Conservation (phyloP, 2,113 vertebrate genomes). For the Etheostoma cragini region DNA sequence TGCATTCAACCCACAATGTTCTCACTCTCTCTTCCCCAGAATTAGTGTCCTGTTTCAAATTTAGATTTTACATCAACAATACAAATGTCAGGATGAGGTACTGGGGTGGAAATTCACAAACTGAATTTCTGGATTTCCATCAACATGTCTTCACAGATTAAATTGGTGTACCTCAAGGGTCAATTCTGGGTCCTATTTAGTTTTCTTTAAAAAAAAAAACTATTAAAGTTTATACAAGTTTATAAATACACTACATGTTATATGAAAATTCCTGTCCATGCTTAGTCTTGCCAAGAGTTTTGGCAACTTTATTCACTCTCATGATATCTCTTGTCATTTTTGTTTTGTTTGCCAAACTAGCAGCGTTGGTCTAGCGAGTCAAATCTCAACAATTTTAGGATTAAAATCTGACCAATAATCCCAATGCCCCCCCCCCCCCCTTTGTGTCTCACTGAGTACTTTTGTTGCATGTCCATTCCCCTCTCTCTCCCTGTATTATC, state of each 20-base stretch:
- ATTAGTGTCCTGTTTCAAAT: constrained; percentile 4
- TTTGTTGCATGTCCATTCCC: no score
- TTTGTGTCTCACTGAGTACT: no score
- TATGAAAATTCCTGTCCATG: neutral
- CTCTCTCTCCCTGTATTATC: no score
- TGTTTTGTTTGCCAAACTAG: no score
- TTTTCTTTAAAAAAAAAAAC: neutral
- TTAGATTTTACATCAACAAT: constrained; percentile 6
- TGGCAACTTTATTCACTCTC: neutral
- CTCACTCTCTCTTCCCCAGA: neutral
- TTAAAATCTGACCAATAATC: no score
- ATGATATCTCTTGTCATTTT: no score
- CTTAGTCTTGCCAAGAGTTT: neutral
- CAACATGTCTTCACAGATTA: neutral
- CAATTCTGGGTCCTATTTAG: neutral
- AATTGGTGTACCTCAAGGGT: neutral
- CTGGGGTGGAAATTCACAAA: neutral
- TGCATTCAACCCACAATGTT: neutral
- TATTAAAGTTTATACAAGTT: no score
- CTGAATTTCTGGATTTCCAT: neutral
- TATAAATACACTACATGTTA: no score
- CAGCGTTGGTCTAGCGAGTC: no score
- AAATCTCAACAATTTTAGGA: no score
- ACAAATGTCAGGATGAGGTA: neutral
- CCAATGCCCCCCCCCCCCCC: no score